Base-by-base conservation (phyloP, 2,888 invertebrate species). In the Aleiodes testaceus region DNA sequence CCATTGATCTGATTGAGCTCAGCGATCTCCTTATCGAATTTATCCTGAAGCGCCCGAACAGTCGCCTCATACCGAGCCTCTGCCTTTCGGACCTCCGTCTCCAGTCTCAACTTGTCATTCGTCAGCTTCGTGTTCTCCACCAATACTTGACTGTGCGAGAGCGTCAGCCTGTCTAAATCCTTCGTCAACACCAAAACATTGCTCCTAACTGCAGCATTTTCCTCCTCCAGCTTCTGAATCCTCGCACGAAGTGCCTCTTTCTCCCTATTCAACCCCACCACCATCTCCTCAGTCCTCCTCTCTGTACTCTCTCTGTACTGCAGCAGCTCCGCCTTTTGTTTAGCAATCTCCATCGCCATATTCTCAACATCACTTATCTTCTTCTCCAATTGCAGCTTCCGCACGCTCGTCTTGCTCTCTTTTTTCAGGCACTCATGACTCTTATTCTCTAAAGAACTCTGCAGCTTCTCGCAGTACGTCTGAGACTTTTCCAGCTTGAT, bases 51-150 rank as follows among this genome's bases (percentile, higher is more conserved):
- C 3, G 78, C 78, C 69, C 83, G 80, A 11, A 86, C 79, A 20
- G 81, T 77, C 14, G 77, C 44, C 9, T 87, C 85, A 45, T 83
- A 85, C 71, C 79, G 78, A 45, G 70, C 80, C 47, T 86, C 87
- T n/a, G 76, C 79, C 72, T 91, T 90, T 77, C 91, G 89, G 11
- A 92, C 79, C 80, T 92, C 91, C 77, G 91, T 89, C 84, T 95
- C 94, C 36, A 93, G 84, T 20, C 90, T 89, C 26, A 92, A 81
- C 76, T 92, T 92, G 55, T 94, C 94, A 76, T 93, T 93, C 68
- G 92, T 90, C 2, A 93, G 89, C 77, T 93, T 92, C 0, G 93
- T 93, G 79, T 94, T 91, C 79, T 95, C 94, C 45, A 94, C 88
- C 0, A 93, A 91, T n/a, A 63, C 63, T 82, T 93, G 92, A 0